Evolutionary conservation across 2,797 vertebrate genomes (phyloP).

Genomic region (Trichosurus vulpecula): DNA sequence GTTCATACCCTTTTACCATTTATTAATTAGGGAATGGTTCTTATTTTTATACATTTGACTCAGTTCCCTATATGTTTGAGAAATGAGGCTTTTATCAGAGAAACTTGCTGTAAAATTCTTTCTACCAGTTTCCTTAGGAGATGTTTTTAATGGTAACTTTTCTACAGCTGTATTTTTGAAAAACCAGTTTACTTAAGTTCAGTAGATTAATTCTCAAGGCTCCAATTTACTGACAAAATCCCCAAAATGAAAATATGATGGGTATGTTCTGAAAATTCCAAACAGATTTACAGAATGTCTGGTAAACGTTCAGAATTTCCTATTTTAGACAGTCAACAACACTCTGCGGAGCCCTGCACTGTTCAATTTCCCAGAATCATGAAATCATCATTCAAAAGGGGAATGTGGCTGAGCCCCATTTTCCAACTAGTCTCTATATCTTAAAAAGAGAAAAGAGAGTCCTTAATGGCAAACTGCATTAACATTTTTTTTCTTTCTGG

Average conservation of each 20-base stretch:
- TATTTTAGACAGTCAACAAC: constrained; percentile 39
- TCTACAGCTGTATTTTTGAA: not conserved
- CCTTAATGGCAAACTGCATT: not conserved
- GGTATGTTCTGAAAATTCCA: constrained; percentile 24
- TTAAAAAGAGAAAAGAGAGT: not conserved
- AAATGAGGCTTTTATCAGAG: not conserved
- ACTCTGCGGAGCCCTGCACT: constrained; percentile 10
- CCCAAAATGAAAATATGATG: constrained; percentile 52
- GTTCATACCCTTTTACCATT: not conserved
- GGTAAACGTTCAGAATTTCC: constrained; percentile 49
- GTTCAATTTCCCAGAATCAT: constrained; percentile 30
- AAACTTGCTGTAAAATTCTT: not conserved
- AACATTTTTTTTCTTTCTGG: constrained; percentile 24
- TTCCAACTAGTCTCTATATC: constrained; percentile 28
- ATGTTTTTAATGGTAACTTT: constrained; percentile 37
- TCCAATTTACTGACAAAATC: constrained; percentile 42
- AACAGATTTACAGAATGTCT: constrained; percentile 50
- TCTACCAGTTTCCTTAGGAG: not conserved
- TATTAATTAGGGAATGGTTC: not conserved
- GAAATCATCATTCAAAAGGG: constrained; percentile 43
- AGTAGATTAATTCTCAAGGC: constrained; percentile 52
- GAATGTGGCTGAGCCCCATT: not conserved
- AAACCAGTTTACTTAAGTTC: constrained; percentile 40
- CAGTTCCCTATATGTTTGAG: not conserved
- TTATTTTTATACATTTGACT: not conserved